A percentile compares a stretch with the other conserved stretches of the same genome.
Conservation (phyloP, 2,797 vertebrate species). For the Hydrolagus colliei region DNA sequence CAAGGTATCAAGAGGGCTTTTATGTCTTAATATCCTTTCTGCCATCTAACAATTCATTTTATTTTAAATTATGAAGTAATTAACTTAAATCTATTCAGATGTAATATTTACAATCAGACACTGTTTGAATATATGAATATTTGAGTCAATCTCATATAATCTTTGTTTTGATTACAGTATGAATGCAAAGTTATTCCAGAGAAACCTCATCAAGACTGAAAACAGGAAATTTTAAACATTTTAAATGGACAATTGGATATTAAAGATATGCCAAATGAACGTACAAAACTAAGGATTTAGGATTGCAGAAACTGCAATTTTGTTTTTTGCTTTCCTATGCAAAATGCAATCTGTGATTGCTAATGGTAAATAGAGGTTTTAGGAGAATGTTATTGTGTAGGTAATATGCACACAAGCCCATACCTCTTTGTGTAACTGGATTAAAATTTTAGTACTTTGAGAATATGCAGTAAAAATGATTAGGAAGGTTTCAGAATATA, state of each 20-base stretch:
- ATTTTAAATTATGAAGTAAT: too few relatives aligned
- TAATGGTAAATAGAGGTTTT: constrained; percentile 37
- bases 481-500: neutral
- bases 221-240: constrained; percentile 37
- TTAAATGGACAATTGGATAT: neutral
- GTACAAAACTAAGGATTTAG: constrained; percentile 44
- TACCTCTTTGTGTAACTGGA: constrained; percentile 10
- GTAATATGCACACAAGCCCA: neutral
- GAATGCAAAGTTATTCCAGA: constrained; percentile 81
- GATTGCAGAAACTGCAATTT: constrained; percentile 58
- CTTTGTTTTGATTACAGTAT: constrained; percentile 63
- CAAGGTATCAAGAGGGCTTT: too few relatives aligned
- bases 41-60: too few relatives aligned
- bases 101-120: neutral
- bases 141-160: neutral
- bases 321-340: constrained; percentile 47
- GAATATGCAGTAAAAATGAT: neutral
- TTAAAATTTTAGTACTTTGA: neutral
- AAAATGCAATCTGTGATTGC: constrained; percentile 74
- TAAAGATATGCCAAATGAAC: constrained; percentile 37
- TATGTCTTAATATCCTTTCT: too few relatives aligned
- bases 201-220: constrained; percentile 83
- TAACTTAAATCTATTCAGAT: too few relatives aligned
- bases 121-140: neutral
- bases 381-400: neutral